A percentile compares a stretch with the other conserved stretches of the same genome.
phyloP scores from a whole-genome alignment of 2,797 vertebrate genomes.

The Parambassis ranga region DNA sequence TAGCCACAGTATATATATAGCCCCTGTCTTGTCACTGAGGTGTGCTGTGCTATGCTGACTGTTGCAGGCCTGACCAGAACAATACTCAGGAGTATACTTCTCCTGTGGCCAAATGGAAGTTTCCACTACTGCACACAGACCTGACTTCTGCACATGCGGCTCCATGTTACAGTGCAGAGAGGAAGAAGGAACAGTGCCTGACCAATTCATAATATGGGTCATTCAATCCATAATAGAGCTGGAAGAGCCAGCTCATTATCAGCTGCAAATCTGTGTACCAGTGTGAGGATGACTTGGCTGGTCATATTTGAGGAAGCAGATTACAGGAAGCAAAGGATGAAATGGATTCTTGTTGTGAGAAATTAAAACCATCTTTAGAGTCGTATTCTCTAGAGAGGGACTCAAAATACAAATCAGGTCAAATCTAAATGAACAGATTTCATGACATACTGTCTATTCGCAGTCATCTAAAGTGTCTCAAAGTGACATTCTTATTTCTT shows the following conservation, averaged over 20 bases:
- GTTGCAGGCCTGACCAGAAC: constrained; percentile 58
- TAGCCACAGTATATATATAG: constrained; percentile 46
- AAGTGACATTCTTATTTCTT: background rate
- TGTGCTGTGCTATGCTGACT: constrained; percentile 52
- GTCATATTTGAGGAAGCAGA: constrained; percentile 10
- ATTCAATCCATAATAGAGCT: constrained; percentile 51
- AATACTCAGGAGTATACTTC: constrained; percentile 55
- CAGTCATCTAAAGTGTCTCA: background rate
- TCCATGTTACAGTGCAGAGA: constrained; percentile 35
- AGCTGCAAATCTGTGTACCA: constrained; percentile 30
- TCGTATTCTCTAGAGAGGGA: constrained; percentile 21
- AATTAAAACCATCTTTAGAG: constrained; percentile 5
- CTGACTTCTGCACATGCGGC: constrained; percentile 33
- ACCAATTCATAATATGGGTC: constrained; percentile 51
- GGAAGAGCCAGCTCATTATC: constrained; percentile 50
- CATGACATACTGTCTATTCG: constrained; percentile 18
- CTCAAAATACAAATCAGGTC: constrained; percentile 44
- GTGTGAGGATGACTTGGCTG: constrained; percentile 17
- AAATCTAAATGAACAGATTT: constrained; percentile 30
- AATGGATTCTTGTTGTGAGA: constrained; percentile 17
- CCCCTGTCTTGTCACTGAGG: constrained; percentile 49
- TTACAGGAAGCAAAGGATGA: background rate
- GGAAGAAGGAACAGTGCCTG: constrained; percentile 26
- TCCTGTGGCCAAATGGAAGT: constrained; percentile 53
- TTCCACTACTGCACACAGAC: constrained; percentile 56